Percentiles rank a stretch among this genome's conserved stretches.
phyloP scores from a whole-genome alignment of 2,888 invertebrate species.

The Hemistola chrysoprasaria region DNA sequence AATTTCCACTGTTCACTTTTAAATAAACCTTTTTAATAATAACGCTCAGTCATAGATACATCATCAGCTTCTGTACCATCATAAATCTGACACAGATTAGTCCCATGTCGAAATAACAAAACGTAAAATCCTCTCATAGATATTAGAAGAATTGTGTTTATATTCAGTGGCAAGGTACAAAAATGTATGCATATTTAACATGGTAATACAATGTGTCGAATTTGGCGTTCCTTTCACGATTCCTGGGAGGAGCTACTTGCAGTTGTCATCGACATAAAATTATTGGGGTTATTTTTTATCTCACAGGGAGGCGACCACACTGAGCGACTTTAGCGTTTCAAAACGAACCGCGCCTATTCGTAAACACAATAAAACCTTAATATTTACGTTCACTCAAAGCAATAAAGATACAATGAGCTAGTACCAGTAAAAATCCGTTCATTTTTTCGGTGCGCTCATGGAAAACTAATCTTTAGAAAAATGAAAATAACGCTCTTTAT shows the following conservation, averaged over 20 bases:
- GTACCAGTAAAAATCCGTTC: slow-evolving; percentile 62
- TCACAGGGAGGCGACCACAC: slow-evolving; percentile 76
- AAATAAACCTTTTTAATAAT: slow-evolving; percentile 34
- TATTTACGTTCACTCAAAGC: slow-evolving; percentile 73
- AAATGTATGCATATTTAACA: slow-evolving; percentile 17
- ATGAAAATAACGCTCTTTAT: too few species aligned
- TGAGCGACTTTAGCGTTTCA: slow-evolving; percentile 42
- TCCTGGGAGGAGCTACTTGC: slow-evolving; percentile 55
- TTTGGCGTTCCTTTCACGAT: slow-evolving; percentile 67
- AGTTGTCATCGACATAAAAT: slow-evolving; percentile 70
- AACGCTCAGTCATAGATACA: slow-evolving; percentile 69
- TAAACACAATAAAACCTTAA: slow-evolving; percentile 77
- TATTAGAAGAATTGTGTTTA: background rate
- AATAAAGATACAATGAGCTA: slow-evolving; percentile 73
- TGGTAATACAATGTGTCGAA: slow-evolving; percentile 56
- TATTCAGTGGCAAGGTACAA: slow-evolving; percentile 8
- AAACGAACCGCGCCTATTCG: slow-evolving; percentile 62
- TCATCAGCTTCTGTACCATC: slow-evolving; percentile 55
- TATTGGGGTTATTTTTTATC: slow-evolving; percentile 56
- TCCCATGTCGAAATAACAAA: background rate
- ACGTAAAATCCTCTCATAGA: background rate
- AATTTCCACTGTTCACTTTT: slow-evolving; percentile 47
- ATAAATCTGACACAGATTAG: background rate
- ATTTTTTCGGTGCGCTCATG: slow-evolving; percentile 33
- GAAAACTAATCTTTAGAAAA: slow-evolving; percentile 33